Evolutionary conservation across 2,888 invertebrate species (phyloP), one percentile per base, ranked within the genome.

Genomic region (Gastrophysa polygoni): DNA sequence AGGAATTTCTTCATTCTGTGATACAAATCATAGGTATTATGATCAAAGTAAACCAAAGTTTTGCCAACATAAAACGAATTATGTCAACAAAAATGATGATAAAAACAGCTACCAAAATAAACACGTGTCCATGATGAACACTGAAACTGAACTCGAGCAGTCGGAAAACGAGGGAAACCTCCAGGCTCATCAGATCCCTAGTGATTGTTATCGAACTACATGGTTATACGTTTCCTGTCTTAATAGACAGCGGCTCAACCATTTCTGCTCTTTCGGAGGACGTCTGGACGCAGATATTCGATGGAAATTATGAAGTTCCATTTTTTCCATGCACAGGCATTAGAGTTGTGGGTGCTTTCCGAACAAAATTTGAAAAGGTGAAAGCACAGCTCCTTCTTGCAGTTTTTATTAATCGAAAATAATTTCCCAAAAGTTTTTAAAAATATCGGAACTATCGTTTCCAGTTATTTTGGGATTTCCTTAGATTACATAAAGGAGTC

Each of bases 301-400:
- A 44, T n/a, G 7, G n/a, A 20, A 18, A 55, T 18, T 14, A 16
- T 5, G 2, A 24, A n/a, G 44, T 55, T 21, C 44, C 44, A 2
- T 21, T 44, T 43, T 55, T 55, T 21, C 55, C 55, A 18, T 43
- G 21, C 21, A 34, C 55, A 24, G 55, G 55, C 16, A 55, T 38
- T n/a, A 18, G 44, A 24, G 55, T 55, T 8, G 44, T 55, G 17
- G 55, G 55, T 5, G 55, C 55, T 38, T 55, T 55, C 20, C 34
- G 38, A 43, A 10, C 48, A 18, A 48, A 48, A 48, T 20, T 18
- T 21, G 20, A 43, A 5, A 55, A 55, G 44, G 55, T 55, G 1
- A 7, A n/a, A 18, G 18, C 21, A 3, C 55, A 55, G 17, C 21
- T 20, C 4, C 24, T n/a, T n/a, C n/a, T n/a, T n/a, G n/a, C n/a